Percentiles rank a stretch among this genome's conserved stretches.
phyloP scores from a whole-genome alignment of 2,113 vertebrate genomes.

The Leptosomus discolor region DNA sequence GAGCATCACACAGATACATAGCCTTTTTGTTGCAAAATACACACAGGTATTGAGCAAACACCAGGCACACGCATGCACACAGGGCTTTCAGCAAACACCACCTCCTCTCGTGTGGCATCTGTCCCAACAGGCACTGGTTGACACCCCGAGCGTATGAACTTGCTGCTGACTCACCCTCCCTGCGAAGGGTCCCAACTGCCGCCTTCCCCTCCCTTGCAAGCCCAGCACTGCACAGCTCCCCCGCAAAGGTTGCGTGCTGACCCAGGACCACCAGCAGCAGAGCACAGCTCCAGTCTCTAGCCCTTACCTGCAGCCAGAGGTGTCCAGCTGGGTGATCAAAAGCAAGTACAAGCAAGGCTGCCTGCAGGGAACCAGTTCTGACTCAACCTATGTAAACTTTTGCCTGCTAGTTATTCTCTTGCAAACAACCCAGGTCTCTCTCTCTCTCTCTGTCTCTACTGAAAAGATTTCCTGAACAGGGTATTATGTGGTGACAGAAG shows the following conservation, averaged over 20 bases:
- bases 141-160: not conserved
- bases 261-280: not conserved
- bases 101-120: not conserved
- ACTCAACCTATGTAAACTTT: conserved; percentile 15
- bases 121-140: not conserved
- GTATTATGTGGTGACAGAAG: not conserved
- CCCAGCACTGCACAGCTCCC: not conserved
- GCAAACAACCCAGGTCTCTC: not conserved
- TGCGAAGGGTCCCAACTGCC: not conserved
- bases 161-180: not conserved
- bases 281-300: not conserved
- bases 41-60: not conserved
- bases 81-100: not conserved
- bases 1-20: not conserved
- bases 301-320: not conserved
- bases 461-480: conserved; percentile 19
- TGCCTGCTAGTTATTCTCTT: not conserved
- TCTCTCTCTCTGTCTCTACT: not conserved
- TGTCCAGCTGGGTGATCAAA: conserved; percentile 15
- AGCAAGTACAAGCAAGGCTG: conserved; percentile 33
- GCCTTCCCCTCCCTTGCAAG: not conserved
- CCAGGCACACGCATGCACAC: fast-evolving
- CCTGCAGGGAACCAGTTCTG: not conserved
- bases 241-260: not conserved
- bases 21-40: not conserved